Evolutionary conservation across 2,797 vertebrate genomes (phyloP).

Genomic region (Lates japonicus): DNA sequence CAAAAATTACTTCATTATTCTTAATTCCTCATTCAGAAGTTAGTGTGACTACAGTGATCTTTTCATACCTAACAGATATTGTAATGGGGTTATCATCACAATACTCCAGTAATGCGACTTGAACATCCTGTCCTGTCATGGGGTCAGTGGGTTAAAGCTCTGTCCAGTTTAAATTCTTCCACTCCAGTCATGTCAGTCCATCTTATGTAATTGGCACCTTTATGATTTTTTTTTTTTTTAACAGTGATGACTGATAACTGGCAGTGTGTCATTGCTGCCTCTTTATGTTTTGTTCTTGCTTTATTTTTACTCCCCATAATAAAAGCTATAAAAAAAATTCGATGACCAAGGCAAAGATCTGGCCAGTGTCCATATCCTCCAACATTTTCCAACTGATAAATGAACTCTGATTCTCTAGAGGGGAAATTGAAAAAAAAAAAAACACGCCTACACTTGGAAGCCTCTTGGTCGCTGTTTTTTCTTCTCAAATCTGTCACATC

Average conservation of each 20-base stretch:
- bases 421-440: background rate
- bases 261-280: background rate
- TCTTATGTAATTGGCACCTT: slow-evolving; percentile 3
- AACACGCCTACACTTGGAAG: background rate
- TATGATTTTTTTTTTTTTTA: background rate
- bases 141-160: slow-evolving; percentile 47
- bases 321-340: background rate
- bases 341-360: background rate
- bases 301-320: slow-evolving; percentile 29
- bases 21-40: background rate
- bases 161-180: background rate
- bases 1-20: background rate
- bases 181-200: background rate
- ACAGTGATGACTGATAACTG: background rate
- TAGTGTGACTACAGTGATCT: background rate
- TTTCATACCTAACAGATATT: background rate
- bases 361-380: background rate
- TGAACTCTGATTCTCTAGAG: background rate
- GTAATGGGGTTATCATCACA: background rate
- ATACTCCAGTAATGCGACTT: background rate
- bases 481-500: slow-evolving; percentile 5
- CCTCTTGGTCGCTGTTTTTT: background rate
- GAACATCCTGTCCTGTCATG: slow-evolving; percentile 28
- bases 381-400: background rate
- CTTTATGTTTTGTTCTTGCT: background rate